A percentile compares a stretch with the other conserved stretches of the same genome.
Conservation (phyloP, 2,888 invertebrate species). For the Dynastes hyllus region DNA sequence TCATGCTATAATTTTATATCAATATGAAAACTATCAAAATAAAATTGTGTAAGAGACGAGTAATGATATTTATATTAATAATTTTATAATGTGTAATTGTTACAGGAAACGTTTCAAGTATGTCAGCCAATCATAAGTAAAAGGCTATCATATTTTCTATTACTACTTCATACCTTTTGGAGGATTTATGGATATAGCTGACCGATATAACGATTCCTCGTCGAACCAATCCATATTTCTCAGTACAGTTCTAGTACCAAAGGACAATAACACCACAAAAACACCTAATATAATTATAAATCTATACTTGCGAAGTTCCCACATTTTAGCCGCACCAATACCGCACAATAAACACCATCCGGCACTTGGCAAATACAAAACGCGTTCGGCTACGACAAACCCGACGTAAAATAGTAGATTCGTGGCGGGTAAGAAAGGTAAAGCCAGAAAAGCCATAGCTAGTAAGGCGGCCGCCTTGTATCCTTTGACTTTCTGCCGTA, state of each 20-base stretch:
- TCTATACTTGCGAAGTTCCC: slow-evolving; percentile 70
- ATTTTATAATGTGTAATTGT: too few relatives aligned
- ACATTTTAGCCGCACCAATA: slow-evolving; percentile 78
- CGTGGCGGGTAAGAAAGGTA: slow-evolving; percentile 96
- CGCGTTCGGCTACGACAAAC: slow-evolving; percentile 97
- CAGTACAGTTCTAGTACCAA: slow-evolving; percentile 84
- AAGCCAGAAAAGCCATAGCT: slow-evolving; percentile 84
- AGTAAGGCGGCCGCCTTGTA: slow-evolving; percentile 70
- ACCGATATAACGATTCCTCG: slow-evolving; percentile 93
- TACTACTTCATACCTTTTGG: slow-evolving; percentile 88
- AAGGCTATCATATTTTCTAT: too few relatives aligned
- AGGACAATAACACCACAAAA: slow-evolving; percentile 77
- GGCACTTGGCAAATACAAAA: slow-evolving; percentile 96
- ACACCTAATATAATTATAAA: slow-evolving; percentile 72
- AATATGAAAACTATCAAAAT: too few relatives aligned
- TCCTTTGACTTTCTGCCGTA: slow-evolving; percentile 52
- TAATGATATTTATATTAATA: too few relatives aligned
- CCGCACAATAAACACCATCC: slow-evolving; percentile 94
- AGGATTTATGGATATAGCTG: slow-evolving; percentile 94
- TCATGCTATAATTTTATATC: too few relatives aligned
- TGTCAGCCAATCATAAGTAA: too few relatives aligned
- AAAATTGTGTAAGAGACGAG: too few relatives aligned
- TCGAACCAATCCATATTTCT: slow-evolving; percentile 94
- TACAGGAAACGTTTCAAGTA: too few relatives aligned
- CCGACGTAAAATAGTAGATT: slow-evolving; percentile 98